Conservation (phyloP, 2,888 invertebrate genomes). For the Drosophila yooni region DNA sequence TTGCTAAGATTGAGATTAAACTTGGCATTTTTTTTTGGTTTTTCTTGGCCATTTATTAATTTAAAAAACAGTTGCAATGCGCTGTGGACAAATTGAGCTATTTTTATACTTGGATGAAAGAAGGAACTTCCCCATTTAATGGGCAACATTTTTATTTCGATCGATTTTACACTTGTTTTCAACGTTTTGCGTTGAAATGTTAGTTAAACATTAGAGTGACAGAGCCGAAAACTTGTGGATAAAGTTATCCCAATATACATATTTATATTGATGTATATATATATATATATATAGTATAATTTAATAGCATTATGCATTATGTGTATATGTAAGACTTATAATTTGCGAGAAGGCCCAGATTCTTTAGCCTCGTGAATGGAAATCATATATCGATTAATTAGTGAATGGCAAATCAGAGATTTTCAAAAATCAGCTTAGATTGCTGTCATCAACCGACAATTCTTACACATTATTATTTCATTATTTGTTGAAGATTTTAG, state of each 20-base stretch:
- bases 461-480: constrained; percentile 17
- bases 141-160: background rate
- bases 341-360: background rate
- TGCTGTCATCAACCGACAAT: constrained; percentile 15
- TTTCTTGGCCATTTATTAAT: background rate
- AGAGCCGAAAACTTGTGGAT: background rate
- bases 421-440: constrained; percentile 2
- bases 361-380: background rate
- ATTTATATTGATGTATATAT: background rate
- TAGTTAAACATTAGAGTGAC: background rate
- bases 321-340: background rate
- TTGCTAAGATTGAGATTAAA: background rate
- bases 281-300: no score
- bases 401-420: background rate
- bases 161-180: background rate
- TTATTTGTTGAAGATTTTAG: constrained; percentile 27
- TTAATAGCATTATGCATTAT: background rate
- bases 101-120: background rate
- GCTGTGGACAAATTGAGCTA: no score
- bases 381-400: background rate
- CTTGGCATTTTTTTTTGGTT: background rate
- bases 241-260: background rate
- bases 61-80: background rate
- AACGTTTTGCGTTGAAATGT: background rate
- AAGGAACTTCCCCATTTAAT: background rate